phyloP scores from a whole-genome alignment of 2,113 vertebrate genomes.

The Pogona vitticeps region DNA sequence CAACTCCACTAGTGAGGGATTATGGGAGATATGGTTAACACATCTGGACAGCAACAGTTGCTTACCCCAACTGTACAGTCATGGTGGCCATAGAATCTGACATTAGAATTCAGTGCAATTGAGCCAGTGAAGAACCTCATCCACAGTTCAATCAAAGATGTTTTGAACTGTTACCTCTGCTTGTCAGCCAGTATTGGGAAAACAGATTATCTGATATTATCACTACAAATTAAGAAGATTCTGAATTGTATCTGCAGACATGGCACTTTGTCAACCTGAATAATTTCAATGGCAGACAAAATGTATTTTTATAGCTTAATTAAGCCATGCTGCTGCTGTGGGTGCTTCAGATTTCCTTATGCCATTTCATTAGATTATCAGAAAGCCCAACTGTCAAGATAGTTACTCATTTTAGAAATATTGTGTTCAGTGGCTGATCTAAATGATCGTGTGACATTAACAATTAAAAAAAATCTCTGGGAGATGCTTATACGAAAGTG shows the following conservation, averaged over 20 bases:
- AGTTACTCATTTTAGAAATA: conserved; percentile 5
- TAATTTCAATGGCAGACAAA: neutral
- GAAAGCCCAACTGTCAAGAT: conserved; percentile 12
- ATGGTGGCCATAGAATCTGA: neutral
- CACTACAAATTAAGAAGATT: accelerated
- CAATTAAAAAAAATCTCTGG: neutral
- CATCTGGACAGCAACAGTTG: too few relatives aligned
- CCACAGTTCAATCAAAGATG: neutral
- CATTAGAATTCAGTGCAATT: neutral
- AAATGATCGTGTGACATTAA: conserved; percentile 34
- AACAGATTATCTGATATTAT: neutral
- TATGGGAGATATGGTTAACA: too few relatives aligned
- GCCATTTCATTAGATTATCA: neutral
- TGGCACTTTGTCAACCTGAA: conserved; percentile 23
- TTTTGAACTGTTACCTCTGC: neutral
- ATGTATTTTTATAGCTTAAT: conserved; percentile 6
- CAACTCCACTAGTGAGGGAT: too few relatives aligned
- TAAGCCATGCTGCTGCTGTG: conserved; percentile 19
- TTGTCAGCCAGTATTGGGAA: conserved; percentile 1
- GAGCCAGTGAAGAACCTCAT: neutral
- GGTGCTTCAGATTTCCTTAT: conserved; percentile 11
- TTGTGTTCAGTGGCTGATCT: conserved; percentile 28
- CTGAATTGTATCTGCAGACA: neutral
- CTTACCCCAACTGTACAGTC: neutral
- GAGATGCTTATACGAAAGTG: conserved; percentile 51